A percentile compares a stretch with the other conserved stretches of the same genome.
These are phyloP conservation scores for Pteropus rufus DNA, from an alignment of 2,797 vertebrate species.

Conservation along the genomic window DNA sequence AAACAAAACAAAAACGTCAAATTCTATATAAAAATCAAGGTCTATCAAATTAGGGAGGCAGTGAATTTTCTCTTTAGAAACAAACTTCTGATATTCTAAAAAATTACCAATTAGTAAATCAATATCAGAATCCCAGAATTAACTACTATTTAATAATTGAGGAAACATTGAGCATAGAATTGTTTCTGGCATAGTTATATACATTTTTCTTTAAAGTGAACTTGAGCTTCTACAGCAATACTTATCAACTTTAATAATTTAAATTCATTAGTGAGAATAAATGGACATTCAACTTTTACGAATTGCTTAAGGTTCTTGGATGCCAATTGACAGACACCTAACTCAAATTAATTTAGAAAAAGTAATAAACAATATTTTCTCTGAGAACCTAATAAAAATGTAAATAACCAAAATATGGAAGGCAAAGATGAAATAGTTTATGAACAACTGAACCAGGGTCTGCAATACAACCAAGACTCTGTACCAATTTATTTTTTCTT, in stretches of 20 bases:
- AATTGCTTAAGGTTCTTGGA: background rate
- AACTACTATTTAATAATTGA: background rate
- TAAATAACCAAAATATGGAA: background rate
- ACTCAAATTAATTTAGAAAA: background rate
- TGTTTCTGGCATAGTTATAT: background rate
- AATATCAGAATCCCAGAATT: background rate
- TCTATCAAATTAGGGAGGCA: background rate
- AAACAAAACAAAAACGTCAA: background rate
- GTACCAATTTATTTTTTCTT: background rate
- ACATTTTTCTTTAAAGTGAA: background rate
- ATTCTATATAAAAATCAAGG: background rate
- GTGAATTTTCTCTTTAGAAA: background rate
- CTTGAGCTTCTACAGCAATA: background rate
- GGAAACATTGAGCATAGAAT: background rate
- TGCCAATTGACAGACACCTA: background rate
- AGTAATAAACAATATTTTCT: background rate
- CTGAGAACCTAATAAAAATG: background rate
- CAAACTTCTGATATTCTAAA: background rate
- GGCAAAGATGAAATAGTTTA: background rate
- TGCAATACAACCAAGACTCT: background rate
- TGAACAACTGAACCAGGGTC: background rate
- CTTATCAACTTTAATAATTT: background rate
- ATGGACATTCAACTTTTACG: background rate
- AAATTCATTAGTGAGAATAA: background rate
- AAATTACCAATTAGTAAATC: background rate